Conservation (phyloP, 2,888 invertebrate species). For the Orchesellides sinensis region DNA sequence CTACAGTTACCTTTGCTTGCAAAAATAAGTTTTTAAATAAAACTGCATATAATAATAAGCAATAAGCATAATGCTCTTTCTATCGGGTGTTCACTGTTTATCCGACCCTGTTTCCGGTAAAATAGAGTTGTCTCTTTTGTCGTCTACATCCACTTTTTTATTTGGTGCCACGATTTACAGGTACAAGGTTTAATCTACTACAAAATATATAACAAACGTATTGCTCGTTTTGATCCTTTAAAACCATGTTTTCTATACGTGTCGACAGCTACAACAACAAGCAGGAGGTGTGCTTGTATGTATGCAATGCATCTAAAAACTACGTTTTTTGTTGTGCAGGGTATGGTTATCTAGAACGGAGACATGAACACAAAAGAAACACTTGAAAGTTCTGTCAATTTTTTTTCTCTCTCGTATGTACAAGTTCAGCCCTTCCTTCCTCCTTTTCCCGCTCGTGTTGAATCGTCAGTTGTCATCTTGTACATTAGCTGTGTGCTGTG, state of each 20-base stretch:
- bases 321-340: neutral
- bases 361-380: constrained; percentile 5
- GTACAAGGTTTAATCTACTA: neutral
- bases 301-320: neutral
- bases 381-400: neutral
- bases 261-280: neutral
- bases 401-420: neutral
- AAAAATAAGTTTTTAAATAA: constrained; percentile 2
- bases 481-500: neutral
- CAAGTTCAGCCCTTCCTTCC: neutral
- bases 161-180: neutral
- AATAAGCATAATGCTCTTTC: neutral
- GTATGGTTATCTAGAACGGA: neutral
- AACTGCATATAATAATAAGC: constrained; percentile 1
- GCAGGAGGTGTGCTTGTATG: neutral
- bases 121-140: constrained; percentile 40
- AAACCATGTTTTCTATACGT: neutral
- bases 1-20: neutral
- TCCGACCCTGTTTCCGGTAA: constrained; percentile 32
- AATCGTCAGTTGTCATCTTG: neutral
- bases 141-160: constrained; percentile 19
- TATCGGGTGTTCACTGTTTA: constrained; percentile 22
- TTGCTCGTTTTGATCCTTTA: neutral
- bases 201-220: neutral
- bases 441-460: neutral